Conservation (phyloP, 2,888 invertebrate genomes). For the Lagria hirta region DNA sequence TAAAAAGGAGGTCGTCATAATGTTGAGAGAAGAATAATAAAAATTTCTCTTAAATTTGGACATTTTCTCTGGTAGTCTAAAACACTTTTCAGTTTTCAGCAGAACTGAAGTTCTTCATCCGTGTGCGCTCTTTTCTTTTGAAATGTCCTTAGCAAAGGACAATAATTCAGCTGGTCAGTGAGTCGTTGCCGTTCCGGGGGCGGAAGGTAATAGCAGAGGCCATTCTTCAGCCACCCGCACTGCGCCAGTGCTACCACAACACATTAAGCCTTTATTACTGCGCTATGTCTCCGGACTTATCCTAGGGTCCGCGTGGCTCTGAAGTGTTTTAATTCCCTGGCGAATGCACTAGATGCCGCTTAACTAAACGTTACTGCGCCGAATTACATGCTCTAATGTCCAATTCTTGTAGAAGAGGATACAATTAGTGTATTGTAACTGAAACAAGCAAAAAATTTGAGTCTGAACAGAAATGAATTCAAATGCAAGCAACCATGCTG, state of each 20-base stretch:
- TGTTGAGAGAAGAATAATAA: too few species aligned
- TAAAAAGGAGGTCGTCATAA: too few species aligned
- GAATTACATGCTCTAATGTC: constrained; percentile 27
- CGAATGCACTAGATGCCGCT: constrained; percentile 33
- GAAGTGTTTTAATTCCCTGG: constrained; percentile 40
- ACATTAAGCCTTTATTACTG: constrained; percentile 39
- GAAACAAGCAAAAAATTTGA: too few species aligned
- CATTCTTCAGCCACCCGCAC: constrained; percentile 38
- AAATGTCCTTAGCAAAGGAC: constrained; percentile 36
- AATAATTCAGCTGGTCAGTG: constrained; percentile 39
- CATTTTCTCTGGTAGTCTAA: background rate
- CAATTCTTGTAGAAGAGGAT: constrained; percentile 16
- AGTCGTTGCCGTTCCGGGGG: constrained; percentile 33
- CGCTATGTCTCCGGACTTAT: constrained; percentile 37
- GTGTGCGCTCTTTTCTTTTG: constrained; percentile 31
- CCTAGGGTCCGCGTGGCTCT: constrained; percentile 36
- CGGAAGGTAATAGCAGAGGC: constrained; percentile 33
- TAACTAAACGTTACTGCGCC: constrained; percentile 30
- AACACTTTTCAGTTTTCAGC: constrained; percentile 26
- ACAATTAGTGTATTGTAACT: constrained; percentile 21
- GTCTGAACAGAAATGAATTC: too few species aligned
- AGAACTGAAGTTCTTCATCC: constrained; percentile 15
- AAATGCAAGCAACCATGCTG: too few species aligned
- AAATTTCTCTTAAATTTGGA: constrained; percentile 5
- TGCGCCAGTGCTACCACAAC: constrained; percentile 39